Base-by-base conservation (phyloP, 2,113 vertebrate species). In the Elephas maximus region DNA sequence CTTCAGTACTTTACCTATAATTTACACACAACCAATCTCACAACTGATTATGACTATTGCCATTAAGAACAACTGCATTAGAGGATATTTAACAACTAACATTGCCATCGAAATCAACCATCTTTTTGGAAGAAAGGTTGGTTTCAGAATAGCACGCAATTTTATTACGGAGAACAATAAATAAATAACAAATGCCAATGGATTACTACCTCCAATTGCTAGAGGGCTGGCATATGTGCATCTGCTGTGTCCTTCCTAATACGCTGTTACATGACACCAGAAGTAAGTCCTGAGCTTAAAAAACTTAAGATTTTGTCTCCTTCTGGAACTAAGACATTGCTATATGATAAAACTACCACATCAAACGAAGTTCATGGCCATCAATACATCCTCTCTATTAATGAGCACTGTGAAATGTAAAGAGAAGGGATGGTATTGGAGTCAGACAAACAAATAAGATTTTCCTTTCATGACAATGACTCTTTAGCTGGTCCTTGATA, bases 291-390 rank as follows among this genome's bases (percentile, higher is more conserved):
- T 11, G 14, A 89, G 17, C 53, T 86, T 86, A 11, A 95, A 51
- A 53, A 67, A 62, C 0, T 76, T 76, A 86, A 9, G 37, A 86
- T 30, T 81, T 48, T 60, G 48, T 95, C n/a, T 92, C 80, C 82
- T 93, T 94, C 63, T 57, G 67, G 28, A 94, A 77, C 18, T 15
- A 37, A 91, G 51, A 94, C 15, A 69, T 14, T 87, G 82, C 60
- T 45, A 77, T 24, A 18, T 30, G 30, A n/a, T 48, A 57, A 15
- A 90, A 84, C 41, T n/a, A 93, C 48, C 63, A 48, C 24, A 94
- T 33, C 17, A 92, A 91, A 88, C 60, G 15, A 90, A 62, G 28
- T 63, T 71, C 76, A 51, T 24, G 41, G 33, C 12, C 33, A 85
- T 41, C 88, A 80, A 37, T 51, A 53, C 45, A 30, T 37, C 28